These are phyloP conservation scores for Pogonognathellus flavescens DNA, from an alignment of 1,140 invertebrate species.

Conservation along the genomic window DNA sequence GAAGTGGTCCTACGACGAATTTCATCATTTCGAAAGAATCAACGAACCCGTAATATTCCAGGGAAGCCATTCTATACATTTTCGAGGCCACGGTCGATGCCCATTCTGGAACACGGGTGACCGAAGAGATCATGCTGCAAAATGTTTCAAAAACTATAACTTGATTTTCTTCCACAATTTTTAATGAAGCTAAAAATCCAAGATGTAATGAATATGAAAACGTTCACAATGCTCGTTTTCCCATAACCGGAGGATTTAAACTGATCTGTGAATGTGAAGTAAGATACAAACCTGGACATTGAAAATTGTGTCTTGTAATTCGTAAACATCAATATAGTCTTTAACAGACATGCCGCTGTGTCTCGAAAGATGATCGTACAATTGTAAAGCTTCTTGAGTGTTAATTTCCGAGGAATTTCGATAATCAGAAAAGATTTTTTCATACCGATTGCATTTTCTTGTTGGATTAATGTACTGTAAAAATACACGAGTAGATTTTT, in stretches of 20 bases:
- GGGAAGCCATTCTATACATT: background rate
- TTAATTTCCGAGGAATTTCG: background rate
- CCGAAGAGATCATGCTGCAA: background rate
- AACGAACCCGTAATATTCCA: background rate
- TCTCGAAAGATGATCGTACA: background rate
- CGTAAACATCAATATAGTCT: background rate
- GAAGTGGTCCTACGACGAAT: background rate
- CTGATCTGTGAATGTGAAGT: background rate
- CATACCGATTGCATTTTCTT: background rate
- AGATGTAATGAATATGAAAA: too few relatives aligned
- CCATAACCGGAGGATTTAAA: too few relatives aligned
- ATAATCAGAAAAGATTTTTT: background rate
- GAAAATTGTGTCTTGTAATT: conserved; percentile 15
- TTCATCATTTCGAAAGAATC: conserved; percentile 29
- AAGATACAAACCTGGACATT: background rate
- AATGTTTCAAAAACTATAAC: background rate
- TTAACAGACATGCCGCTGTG: background rate
- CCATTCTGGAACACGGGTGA: background rate
- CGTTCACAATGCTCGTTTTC: too few relatives aligned
- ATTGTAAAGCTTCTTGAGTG: background rate
- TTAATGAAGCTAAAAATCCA: too few relatives aligned
- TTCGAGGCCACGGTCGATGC: background rate
- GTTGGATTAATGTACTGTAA: background rate
- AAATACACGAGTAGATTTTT: too few relatives aligned
- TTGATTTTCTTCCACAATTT: background rate